Conservation (phyloP, 2,888 invertebrate genomes). For the Oscheius sp. region DNA sequence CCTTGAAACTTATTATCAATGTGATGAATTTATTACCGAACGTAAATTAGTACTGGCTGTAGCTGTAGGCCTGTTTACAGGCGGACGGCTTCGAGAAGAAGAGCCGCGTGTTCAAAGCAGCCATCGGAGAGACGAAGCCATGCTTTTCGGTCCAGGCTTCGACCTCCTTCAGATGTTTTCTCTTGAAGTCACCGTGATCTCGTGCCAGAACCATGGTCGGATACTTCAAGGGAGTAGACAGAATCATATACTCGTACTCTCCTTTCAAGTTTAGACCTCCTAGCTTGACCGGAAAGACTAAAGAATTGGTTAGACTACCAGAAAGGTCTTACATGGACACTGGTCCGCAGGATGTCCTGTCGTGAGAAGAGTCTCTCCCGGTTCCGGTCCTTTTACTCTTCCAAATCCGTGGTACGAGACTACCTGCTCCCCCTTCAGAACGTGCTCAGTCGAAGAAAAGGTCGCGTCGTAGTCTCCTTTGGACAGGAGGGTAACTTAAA, state of each 20-base stretch:
- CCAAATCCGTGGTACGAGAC: conserved; percentile 64
- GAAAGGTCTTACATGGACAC: conserved; percentile 69
- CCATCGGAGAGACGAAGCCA: conserved; percentile 66
- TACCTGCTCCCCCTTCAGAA: conserved; percentile 45
- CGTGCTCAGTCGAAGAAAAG: conserved; percentile 62
- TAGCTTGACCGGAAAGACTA: conserved; percentile 67
- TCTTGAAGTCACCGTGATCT: conserved; percentile 54
- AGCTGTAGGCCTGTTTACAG: conserved; percentile 35
- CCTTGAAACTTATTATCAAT: no score
- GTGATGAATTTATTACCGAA: background rate
- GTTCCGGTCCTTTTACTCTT: conserved; percentile 69
- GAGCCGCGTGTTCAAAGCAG: conserved; percentile 61
- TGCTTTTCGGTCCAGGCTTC: conserved; percentile 64
- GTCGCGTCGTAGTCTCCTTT: conserved; percentile 60
- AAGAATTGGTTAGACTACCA: background rate
- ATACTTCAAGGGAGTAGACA: conserved; percentile 69
- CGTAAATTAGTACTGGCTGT: background rate
- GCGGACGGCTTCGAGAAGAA: conserved; percentile 50
- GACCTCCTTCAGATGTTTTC: conserved; percentile 58
- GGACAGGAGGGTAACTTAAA: conserved; percentile 56
- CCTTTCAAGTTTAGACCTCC: conserved; percentile 59
- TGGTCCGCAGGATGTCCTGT: conserved; percentile 68
- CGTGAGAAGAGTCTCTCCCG: conserved; percentile 65
- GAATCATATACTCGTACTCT: conserved; percentile 67
- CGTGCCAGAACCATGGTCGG: conserved; percentile 67